Evolutionary conservation across 1,140 invertebrate species (phyloP).

Genomic region (Hormaphis cornu): DNA sequence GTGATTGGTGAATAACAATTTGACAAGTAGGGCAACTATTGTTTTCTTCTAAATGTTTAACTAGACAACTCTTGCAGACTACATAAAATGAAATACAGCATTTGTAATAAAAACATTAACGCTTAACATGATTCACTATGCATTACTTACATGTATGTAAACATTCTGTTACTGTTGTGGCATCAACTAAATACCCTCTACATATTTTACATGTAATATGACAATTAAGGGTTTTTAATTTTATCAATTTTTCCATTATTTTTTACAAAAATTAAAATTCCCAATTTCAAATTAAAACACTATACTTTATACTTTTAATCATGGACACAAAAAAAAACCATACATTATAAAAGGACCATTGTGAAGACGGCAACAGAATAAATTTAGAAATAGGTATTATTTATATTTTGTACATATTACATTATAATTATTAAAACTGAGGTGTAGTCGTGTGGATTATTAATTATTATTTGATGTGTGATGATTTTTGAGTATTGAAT

Average conservation of each 20-base stretch:
- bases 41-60: constrained; percentile 93
- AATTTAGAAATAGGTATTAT: no score
- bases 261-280: neutral
- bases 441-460: no score
- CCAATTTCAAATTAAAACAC: no score
- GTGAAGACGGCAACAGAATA: no score
- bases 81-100: constrained; percentile 41
- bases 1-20: constrained; percentile 94
- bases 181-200: constrained; percentile 91
- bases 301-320: no score
- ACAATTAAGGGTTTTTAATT: constrained; percentile 80
- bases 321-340: no score
- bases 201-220: constrained; percentile 94
- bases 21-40: constrained; percentile 95
- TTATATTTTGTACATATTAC: no score
- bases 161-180: constrained; percentile 94
- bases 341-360: no score
- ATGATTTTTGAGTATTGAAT: no score
- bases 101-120: constrained; percentile 25
- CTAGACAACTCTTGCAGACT: constrained; percentile 96
- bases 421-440: no score
- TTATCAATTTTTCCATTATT: constrained; percentile 48
- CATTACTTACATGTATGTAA: constrained; percentile 89
- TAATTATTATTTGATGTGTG: no score
- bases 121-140: neutral